Conservation (phyloP, 2,113 vertebrate genomes). For the Anarrhichthys ocellatus region DNA sequence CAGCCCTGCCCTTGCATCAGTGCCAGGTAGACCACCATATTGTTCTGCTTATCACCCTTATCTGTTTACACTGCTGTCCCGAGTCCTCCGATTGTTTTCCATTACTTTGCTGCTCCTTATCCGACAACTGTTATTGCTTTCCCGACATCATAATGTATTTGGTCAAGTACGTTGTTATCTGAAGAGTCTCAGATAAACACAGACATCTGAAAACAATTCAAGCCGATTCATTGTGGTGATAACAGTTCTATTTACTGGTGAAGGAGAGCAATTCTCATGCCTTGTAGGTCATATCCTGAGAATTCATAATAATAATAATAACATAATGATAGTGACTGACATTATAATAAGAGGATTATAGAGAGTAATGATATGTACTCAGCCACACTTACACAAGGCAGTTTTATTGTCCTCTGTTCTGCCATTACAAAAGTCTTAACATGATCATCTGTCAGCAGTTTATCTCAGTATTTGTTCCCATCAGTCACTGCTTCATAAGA, state of each 20-base stretch:
- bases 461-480: not conserved
- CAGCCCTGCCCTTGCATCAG: conserved; percentile 12
- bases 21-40: conserved; percentile 56
- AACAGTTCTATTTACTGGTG: conserved; percentile 32
- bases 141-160: conserved; percentile 50
- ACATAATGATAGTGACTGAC: conserved; percentile 1
- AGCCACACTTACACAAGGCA: not conserved
- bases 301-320: conserved; percentile 3
- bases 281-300: conserved; percentile 1
- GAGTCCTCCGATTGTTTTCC: conserved; percentile 54
- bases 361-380: not conserved
- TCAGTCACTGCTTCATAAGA: not conserved
- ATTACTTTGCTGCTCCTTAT: conserved; percentile 61
- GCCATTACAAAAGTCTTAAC: not conserved
- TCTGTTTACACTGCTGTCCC: conserved; percentile 54
- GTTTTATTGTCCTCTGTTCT: not conserved
- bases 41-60: conserved; percentile 65
- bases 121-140: conserved; percentile 70
- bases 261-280: conserved; percentile 29
- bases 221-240: conserved; percentile 46
- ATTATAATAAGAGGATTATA: not conserved
- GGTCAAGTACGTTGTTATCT: conserved; percentile 55
- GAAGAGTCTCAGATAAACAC: conserved; percentile 59
- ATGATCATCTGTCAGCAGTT: conserved; percentile 20
- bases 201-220: conserved; percentile 55